Evolutionary conservation across 2,113 vertebrate genomes (phyloP), one percentile per base, ranked within the genome.

Genomic region (Saccopteryx leptura): DNA sequence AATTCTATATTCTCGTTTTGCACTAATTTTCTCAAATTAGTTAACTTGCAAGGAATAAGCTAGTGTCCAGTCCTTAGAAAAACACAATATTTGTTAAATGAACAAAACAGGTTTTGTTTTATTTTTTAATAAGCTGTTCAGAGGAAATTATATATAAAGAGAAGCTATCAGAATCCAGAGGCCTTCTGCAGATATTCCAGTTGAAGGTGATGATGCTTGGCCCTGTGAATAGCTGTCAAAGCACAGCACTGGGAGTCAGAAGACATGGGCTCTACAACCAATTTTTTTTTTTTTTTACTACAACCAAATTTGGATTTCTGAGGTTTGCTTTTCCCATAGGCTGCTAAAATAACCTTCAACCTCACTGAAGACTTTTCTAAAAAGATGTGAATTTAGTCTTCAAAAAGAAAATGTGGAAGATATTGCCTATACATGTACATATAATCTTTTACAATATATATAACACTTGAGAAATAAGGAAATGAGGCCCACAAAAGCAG

Each of bases 381-480:
- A 33, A 81, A 89, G 50, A 71, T 33, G 15, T 46, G 2, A 87
- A 13, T 24, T n/a, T 61, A 50, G 33, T 52, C 26, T 78, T 12
- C 12, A 61, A 69, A 21, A 46, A 63, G 39, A 61, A 28, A 89
- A 84, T 71, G 4, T 86, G 56, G 24, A 52, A 75, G 79, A 33
- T 58, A 80, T 1, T 65, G 0, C 10, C 54, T 60, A 52, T 48
- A 33, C 50, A 50, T 24, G 23, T 18, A 68, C 4, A 80, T 75
- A 33, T 11, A 68, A 14, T 81, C 58, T 60, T 33, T 78, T 81
- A 7, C 85, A 63, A 82, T 39, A 76, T 19, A 78, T 5, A 19
- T 54, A 10, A 2, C 92, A 76, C 82, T 46, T 95, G 33, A 86
- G 76, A 91, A 91, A 81, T 48, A 82, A 58, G 26, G 8, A 52